Evolutionary conservation across 2,113 vertebrate genomes (phyloP).

Genomic region (Epinephelus moara): DNA sequence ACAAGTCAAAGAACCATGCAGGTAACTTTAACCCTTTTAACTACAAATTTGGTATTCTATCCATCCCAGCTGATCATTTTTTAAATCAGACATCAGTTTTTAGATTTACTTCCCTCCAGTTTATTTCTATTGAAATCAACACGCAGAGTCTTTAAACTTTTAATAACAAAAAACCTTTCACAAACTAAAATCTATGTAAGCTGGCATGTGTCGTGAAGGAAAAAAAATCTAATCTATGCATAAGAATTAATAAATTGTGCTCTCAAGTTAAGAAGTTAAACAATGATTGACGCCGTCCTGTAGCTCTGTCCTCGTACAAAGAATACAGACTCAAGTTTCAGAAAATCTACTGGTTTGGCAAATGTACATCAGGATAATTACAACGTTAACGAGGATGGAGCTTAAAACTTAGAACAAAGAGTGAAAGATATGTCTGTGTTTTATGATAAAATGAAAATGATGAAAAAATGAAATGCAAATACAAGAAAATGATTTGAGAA

Average conservation of each 20-base stretch:
- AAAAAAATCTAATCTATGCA: neutral
- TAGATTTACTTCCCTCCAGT: too few relatives aligned
- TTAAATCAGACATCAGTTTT: too few relatives aligned
- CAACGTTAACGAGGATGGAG: neutral
- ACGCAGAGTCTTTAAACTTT: too few relatives aligned
- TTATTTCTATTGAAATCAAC: too few relatives aligned
- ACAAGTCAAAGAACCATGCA: neutral
- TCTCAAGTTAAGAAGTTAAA: neutral
- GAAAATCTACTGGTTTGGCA: neutral
- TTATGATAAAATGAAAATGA: neutral
- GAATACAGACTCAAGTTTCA: neutral
- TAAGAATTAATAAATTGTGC: neutral
- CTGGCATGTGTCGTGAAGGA: neutral
- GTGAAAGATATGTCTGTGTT: neutral
- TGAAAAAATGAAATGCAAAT: neutral
- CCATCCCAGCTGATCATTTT: too few relatives aligned
- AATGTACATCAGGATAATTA: slow-evolving; percentile 6
- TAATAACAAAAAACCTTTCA: neutral
- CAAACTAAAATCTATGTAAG: neutral
- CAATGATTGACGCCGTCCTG: too few relatives aligned
- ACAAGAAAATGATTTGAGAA: neutral
- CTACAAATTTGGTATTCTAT: too few relatives aligned
- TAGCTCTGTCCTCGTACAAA: neutral
- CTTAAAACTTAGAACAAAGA: neutral
- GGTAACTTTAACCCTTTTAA: neutral